These are phyloP conservation scores for Coendou prehensilis DNA, from an alignment of 2,797 vertebrate genomes.

Conservation along the genomic window DNA sequence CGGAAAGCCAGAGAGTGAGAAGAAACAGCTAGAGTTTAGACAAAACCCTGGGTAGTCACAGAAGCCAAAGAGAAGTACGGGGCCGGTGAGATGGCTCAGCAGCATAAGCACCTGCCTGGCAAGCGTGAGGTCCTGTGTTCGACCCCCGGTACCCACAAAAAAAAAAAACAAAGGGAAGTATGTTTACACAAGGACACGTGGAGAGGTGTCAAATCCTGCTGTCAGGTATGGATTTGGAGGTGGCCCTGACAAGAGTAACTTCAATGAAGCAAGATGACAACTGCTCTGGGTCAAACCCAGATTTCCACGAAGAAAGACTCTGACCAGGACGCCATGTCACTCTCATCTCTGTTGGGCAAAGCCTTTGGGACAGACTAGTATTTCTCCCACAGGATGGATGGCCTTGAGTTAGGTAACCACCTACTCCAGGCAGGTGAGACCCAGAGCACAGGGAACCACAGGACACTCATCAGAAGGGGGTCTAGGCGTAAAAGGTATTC, in stretches of 20 bases:
- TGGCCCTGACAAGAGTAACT: not conserved
- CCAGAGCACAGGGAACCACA: not conserved
- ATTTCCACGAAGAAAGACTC: not conserved
- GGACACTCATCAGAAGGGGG: not conserved
- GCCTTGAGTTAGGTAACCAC: not conserved
- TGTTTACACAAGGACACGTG: not conserved
- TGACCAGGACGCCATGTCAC: not conserved
- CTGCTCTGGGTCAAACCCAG: slow-evolving; percentile 14
- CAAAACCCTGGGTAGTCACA: not conserved
- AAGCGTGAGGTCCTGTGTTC: no score
- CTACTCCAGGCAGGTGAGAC: not conserved
- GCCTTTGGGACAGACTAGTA: not conserved
- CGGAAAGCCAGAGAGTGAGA: not conserved
- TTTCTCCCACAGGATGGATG: not conserved
- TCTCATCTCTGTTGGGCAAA: not conserved
- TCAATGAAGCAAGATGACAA: not conserved
- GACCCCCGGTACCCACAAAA: no score
- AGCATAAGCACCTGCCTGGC: no score
- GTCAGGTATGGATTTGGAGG: not conserved
- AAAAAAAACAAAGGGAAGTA: not conserved
- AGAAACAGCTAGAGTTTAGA: not conserved
- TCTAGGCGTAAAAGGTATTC: not conserved
- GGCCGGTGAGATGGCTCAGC: no score
- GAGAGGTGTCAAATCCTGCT: not conserved
- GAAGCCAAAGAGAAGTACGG: not conserved